Percentiles rank a stretch among this genome's conserved stretches.
Evolutionary conservation across 2,113 vertebrate genomes (phyloP).

Genomic region (Albula goreensis): DNA sequence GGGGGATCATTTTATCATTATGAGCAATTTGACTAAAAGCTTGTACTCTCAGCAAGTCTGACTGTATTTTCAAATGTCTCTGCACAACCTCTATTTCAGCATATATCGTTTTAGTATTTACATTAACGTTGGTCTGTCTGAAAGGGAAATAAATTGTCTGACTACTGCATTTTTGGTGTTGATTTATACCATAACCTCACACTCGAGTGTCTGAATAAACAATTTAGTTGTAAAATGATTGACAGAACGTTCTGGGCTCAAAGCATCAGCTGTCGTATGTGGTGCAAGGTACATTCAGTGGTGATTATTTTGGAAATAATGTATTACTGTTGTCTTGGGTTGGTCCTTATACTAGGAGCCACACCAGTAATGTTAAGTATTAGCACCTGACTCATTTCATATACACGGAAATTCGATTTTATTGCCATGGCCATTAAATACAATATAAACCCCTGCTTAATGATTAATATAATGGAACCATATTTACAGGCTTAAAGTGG

Average conservation of each 20-base stretch:
- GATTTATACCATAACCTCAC: not conserved
- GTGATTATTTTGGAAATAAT: conserved; percentile 53
- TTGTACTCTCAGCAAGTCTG: not conserved
- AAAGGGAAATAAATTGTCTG: not conserved
- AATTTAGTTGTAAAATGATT: not conserved
- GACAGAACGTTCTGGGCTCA: conserved; percentile 19
- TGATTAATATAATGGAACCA: conserved; percentile 57
- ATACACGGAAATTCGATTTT: conserved; percentile 48
- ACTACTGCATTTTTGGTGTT: not conserved
- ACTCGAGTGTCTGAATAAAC: not conserved
- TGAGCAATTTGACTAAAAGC: not conserved
- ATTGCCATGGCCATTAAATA: conserved; percentile 54
- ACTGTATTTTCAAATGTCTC: not conserved
- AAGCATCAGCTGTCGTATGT: conserved; percentile 48
- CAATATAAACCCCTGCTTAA: conserved; percentile 47
- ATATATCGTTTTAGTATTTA: not conserved
- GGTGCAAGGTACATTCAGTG: conserved; percentile 44
- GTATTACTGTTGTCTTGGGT: conserved; percentile 33
- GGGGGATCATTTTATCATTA: conserved; percentile 56
- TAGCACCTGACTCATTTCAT: conserved; percentile 49
- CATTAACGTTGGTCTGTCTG: not conserved
- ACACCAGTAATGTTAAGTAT: conserved; percentile 57
- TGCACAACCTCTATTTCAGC: not conserved
- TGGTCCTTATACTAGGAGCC: conserved; percentile 39
- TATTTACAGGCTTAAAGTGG: conserved; percentile 55